These are phyloP conservation scores for Aptenodytes patagonicus DNA, from an alignment of 2,113 vertebrate genomes.

Conservation along the genomic window DNA sequence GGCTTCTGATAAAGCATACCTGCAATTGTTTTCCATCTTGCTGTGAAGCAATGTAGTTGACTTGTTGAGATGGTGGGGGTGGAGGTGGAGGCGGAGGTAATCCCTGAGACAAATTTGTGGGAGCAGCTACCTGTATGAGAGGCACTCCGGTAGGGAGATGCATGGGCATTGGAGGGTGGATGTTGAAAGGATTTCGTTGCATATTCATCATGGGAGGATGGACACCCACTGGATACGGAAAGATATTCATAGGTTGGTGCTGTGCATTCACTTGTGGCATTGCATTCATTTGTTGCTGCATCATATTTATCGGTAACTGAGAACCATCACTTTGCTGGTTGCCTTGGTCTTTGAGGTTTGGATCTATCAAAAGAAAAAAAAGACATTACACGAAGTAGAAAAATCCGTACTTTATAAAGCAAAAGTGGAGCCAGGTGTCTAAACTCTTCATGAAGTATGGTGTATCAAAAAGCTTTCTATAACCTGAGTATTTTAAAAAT, in stretches of 20 bases:
- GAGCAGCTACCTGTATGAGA: slow-evolving; percentile 85
- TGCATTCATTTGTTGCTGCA: slow-evolving; percentile 82
- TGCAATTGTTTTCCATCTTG: slow-evolving; percentile 83
- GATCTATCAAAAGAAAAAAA: slow-evolving; percentile 76
- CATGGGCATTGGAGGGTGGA: slow-evolving; percentile 85
- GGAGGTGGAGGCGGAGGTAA: slow-evolving; percentile 93
- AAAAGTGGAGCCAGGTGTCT: background rate
- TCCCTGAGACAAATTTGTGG: slow-evolving; percentile 83
- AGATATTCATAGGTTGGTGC: slow-evolving; percentile 76
- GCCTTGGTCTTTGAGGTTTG: slow-evolving; percentile 80
- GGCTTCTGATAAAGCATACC: slow-evolving; percentile 73
- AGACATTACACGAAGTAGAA: background rate
- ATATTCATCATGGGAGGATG: slow-evolving; percentile 83
- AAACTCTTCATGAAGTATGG: background rate
- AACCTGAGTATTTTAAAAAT: background rate
- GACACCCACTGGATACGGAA: slow-evolving; percentile 78
- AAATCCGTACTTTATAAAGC: background rate
- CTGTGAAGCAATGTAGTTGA: slow-evolving; percentile 80
- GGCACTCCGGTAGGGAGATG: slow-evolving; percentile 87
- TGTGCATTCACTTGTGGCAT: slow-evolving; percentile 75
- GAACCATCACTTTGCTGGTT: slow-evolving; percentile 80
- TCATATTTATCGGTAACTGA: slow-evolving; percentile 80
- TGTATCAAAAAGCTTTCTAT: background rate
- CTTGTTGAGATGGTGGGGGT: slow-evolving; percentile 91
- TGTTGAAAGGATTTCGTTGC: slow-evolving; percentile 79